Evolutionary conservation across 2,888 invertebrate species (phyloP), one percentile per base, ranked within the genome.

Genomic region (Elegia similella): DNA sequence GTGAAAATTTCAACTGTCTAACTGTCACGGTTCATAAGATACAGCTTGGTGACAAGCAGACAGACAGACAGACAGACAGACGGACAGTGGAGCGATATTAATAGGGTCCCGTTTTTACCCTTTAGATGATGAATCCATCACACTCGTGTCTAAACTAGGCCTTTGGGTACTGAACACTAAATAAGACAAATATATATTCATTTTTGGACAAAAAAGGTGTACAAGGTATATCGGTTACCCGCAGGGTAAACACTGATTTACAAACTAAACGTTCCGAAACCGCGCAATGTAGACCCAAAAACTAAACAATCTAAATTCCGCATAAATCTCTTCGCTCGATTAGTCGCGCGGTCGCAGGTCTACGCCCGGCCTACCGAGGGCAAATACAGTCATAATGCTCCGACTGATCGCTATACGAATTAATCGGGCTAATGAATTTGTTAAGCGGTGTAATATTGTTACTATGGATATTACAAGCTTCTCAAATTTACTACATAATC

Each of bases 371-470:
- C 54, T 54, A 32, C 15, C 44, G 6, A 34, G 6, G 62, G 54
- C 62, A 68, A 69, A 66, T 63, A 60, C 61, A 62, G 56, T 62
- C 62, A 64, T 67, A 64, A 64, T 63, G 61, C 63, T 59, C 47
- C 58, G 58, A 67, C 63, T 66, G 63, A 66, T 69, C 63, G 62
- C 62, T 58, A 62, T 61, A 54, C 61, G 59, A 64, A 67, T 70
- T 70, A 66, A 67, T 64, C 63, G 63, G 65, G 57, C 66, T 66
- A 68, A 68, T 70, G 63, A 70, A 68, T 70, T 65, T 61, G 63
- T 61, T 63, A 68, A 64, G 64, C 66, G 60, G 60, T 46, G 63
- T 65, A 65, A 68, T 59, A 55, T 44, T 56, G 46, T 46, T 29
- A 52, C 57, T 59, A 12, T 38, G 42, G 48, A 53, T 59, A 48